Percentiles rank a stretch among this genome's conserved stretches.
phyloP scores from a whole-genome alignment of 2,888 invertebrate species.

The Zele albiditarsus region DNA sequence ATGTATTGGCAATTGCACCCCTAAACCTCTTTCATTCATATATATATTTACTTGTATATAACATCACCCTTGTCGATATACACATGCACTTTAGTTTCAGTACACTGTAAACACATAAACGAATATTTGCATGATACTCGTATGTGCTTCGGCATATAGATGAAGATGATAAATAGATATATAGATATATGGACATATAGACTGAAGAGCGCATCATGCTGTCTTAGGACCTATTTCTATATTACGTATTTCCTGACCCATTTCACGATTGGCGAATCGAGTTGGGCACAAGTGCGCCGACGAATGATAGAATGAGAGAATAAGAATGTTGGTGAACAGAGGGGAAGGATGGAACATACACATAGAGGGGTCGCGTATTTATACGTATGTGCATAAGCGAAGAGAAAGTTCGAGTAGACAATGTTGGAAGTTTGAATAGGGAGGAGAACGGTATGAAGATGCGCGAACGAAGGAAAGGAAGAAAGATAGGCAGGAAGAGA shows the following conservation, averaged over 20 bases:
- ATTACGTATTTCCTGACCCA: constrained; percentile 63
- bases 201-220: constrained; percentile 37
- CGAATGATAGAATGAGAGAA: background rate
- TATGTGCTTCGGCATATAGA: background rate
- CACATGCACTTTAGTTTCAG: background rate
- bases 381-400: background rate
- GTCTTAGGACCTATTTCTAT: constrained; percentile 32
- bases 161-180: background rate
- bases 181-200: background rate
- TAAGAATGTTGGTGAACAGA: too few relatives aligned
- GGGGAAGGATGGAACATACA: background rate
- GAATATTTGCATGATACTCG: constrained; percentile 48
- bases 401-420: constrained; percentile 18
- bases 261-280: constrained; percentile 59
- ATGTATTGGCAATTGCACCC: background rate
- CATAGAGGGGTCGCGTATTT: background rate
- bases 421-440: background rate
- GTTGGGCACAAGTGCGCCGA: constrained; percentile 30
- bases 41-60: background rate
- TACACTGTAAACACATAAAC: constrained; percentile 13
- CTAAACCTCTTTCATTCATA: background rate
- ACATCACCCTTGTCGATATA: background rate
- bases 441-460: background rate
- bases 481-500: background rate
- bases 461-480: background rate